phyloP scores from a whole-genome alignment of 2,888 invertebrate species.

The Spodoptera picta region DNA sequence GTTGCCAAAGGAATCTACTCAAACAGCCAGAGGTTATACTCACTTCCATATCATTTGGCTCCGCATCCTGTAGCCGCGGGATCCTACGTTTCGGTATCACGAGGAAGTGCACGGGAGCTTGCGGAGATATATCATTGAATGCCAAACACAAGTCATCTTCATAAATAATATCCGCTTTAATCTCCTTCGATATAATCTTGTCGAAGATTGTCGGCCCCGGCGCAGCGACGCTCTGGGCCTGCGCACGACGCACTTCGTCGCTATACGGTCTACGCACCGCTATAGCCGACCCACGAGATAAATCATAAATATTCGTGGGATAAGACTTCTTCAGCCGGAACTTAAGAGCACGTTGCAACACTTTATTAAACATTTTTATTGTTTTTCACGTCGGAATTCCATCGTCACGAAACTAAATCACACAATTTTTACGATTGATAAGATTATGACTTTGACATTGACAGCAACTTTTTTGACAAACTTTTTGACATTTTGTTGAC shows the following conservation, averaged over 20 bases:
- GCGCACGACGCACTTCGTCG: conserved; percentile 82
- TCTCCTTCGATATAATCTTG: conserved; percentile 92
- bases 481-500: conserved; percentile 10
- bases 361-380: conserved; percentile 84
- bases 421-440: conserved; percentile 15
- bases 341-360: conserved; percentile 82
- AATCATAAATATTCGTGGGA: conserved; percentile 84
- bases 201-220: conserved; percentile 92
- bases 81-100: conserved; percentile 94
- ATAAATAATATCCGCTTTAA: conserved; percentile 94
- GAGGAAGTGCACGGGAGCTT: conserved; percentile 95
- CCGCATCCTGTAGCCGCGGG: conserved; percentile 89
- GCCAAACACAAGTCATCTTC: conserved; percentile 95
- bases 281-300: conserved; percentile 79
- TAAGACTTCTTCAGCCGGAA: conserved; percentile 82
- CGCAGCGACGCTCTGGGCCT: conserved; percentile 72
- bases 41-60: conserved; percentile 89
- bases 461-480: background rate
- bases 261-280: conserved; percentile 79
- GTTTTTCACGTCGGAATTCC: conserved; percentile 54
- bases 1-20: conserved; percentile 3
- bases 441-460: conserved; percentile 45
- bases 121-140: conserved; percentile 93
- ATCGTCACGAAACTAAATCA: conserved; percentile 52
- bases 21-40: conserved; percentile 38